phyloP scores from a whole-genome alignment of 2,113 vertebrate species.

The Erythrocercus mccallii region DNA sequence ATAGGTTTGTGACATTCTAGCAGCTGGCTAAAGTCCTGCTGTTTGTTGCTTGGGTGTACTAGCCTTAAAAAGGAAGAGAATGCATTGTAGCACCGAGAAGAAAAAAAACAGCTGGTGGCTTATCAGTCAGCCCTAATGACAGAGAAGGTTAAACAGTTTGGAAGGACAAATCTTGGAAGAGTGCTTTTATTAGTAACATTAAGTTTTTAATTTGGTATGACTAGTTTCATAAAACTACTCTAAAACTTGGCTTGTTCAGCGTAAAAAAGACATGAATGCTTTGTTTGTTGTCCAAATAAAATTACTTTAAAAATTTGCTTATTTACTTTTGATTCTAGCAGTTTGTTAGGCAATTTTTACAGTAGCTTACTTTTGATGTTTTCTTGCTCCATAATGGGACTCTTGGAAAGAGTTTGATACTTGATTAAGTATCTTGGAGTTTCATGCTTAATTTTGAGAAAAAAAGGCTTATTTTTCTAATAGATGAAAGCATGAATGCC shows the following conservation, averaged over 20 bases:
- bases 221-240: neutral
- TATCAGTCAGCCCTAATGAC: slow-evolving; percentile 82
- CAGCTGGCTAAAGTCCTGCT: slow-evolving; percentile 65
- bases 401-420: neutral
- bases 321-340: neutral
- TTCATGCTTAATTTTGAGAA: neutral
- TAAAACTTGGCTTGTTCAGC: neutral
- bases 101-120: slow-evolving; percentile 76
- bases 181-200: slow-evolving; percentile 6
- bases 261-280: neutral
- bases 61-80: slow-evolving; percentile 84
- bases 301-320: neutral
- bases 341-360: neutral
- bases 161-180: slow-evolving; percentile 56
- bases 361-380: neutral
- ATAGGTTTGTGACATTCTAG: slow-evolving; percentile 66
- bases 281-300: neutral
- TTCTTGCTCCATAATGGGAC: neutral
- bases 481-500: neutral
- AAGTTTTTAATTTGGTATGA: neutral
- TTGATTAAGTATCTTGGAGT: neutral
- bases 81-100: slow-evolving; percentile 73
- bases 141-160: slow-evolving; percentile 83
- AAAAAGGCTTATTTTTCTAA: neutral
- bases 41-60: slow-evolving; percentile 59